Evolutionary conservation across 1,140 invertebrate genomes (phyloP).

Genomic region (Phortica variegata): DNA sequence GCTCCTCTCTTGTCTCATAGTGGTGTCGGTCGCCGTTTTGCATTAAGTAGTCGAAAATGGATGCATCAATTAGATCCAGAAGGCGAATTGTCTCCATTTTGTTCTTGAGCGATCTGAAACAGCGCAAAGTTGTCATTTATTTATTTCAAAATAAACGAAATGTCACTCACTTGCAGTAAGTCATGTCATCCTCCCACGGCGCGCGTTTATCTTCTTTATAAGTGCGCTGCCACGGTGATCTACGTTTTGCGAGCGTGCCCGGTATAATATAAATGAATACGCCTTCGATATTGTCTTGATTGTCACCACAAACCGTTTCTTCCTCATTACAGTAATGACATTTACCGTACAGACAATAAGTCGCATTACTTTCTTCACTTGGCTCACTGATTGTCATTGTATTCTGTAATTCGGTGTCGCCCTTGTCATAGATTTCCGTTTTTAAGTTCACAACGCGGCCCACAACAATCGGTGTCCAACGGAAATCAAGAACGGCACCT

Average conservation of each 20-base stretch:
- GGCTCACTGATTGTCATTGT: constrained; percentile 46
- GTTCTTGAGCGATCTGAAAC: constrained; percentile 59
- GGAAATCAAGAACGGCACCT: constrained; percentile 74
- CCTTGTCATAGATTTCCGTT: constrained; percentile 70
- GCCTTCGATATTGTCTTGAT: constrained; percentile 72
- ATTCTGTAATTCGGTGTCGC: constrained; percentile 65
- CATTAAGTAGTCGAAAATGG: constrained; percentile 91
- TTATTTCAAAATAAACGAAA: constrained; percentile 3
- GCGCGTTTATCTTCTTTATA: constrained; percentile 76
- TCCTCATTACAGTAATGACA: constrained; percentile 83
- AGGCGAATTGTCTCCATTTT: constrained; percentile 65
- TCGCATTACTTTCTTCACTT: constrained; percentile 57
- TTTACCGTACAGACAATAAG: constrained; percentile 81
- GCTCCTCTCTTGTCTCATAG: constrained; percentile 79
- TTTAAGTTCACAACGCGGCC: constrained; percentile 76
- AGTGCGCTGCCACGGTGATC: constrained; percentile 86
- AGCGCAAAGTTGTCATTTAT: neutral
- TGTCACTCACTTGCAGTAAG: constrained; percentile 74
- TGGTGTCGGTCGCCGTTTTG: constrained; percentile 94
- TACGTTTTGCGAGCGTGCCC: constrained; percentile 66
- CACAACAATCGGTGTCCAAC: constrained; percentile 75
- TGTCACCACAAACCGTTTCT: constrained; percentile 78
- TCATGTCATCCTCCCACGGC: constrained; percentile 75
- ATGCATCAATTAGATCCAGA: constrained; percentile 82
- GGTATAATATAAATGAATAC: constrained; percentile 83